Evolutionary conservation across 2,888 invertebrate species (phyloP).

Genomic region (Argyresthia albistria): DNA sequence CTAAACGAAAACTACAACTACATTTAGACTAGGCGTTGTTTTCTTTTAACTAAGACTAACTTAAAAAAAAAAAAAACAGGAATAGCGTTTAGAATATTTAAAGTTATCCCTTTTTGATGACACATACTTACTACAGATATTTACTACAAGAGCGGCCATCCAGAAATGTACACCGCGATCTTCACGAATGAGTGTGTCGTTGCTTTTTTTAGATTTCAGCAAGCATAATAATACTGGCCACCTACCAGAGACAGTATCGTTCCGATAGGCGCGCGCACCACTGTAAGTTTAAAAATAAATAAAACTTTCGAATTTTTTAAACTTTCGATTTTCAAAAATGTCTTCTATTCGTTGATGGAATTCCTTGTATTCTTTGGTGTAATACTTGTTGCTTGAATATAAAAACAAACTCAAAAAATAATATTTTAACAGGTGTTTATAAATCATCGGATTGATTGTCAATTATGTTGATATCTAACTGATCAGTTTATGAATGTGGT

Average conservation of each 20-base stretch:
- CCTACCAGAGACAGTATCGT: constrained; percentile 45
- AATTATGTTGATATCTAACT: neutral
- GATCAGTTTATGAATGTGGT: neutral
- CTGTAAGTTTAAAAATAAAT: constrained; percentile 46
- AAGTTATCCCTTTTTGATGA: too few species aligned
- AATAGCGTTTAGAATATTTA: neutral
- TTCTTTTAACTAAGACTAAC: neutral
- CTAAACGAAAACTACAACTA: too few species aligned
- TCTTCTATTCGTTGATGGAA: neutral
- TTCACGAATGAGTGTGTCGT: constrained; percentile 44
- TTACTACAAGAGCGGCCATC: neutral
- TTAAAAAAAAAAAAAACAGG: neutral
- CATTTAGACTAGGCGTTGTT: too few species aligned
- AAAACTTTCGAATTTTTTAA: constrained; percentile 9
- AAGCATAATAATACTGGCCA: constrained; percentile 34
- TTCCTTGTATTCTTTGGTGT: neutral
- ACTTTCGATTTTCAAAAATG: neutral
- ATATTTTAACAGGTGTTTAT: neutral
- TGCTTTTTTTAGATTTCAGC: constrained; percentile 64
- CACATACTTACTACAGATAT: neutral
- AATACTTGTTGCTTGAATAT: neutral
- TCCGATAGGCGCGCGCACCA: constrained; percentile 60
- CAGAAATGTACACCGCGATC: constrained; percentile 12
- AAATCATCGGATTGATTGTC: neutral
- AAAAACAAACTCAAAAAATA: too few species aligned